Evolutionary conservation across 2,888 invertebrate genomes (phyloP).

Genomic region (Pteria penguin): DNA sequence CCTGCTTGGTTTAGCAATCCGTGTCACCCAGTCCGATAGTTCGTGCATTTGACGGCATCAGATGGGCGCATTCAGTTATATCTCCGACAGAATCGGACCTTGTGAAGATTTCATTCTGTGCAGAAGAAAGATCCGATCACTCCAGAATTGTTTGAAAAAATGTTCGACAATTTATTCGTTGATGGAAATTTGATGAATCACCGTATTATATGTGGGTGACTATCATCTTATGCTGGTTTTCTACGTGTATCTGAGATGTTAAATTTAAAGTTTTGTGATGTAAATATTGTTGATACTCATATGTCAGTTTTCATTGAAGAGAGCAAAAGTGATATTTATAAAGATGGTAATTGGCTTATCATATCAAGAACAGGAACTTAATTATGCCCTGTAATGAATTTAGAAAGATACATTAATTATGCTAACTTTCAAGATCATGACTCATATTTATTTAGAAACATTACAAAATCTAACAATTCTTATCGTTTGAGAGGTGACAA

Average conservation of each 20-base stretch:
- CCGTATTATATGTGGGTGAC: slow-evolving; percentile 18
- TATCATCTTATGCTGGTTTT: slow-evolving; percentile 23
- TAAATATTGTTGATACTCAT: background rate
- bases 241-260: slow-evolving; percentile 15
- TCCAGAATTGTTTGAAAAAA: slow-evolving; percentile 8
- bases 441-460: slow-evolving; percentile 15
- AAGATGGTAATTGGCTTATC: slow-evolving; percentile 15
- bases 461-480: slow-evolving; percentile 6
- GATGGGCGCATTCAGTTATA: background rate
- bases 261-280: slow-evolving; percentile 13
- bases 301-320: slow-evolving; percentile 13
- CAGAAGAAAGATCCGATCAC: slow-evolving; percentile 26
- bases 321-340: slow-evolving; percentile 30
- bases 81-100: too few relatives aligned
- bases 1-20: background rate
- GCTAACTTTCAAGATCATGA: background rate
- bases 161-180: slow-evolving; percentile 8
- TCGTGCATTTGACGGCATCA: slow-evolving; percentile 5
- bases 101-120: too few relatives aligned
- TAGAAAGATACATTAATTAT: slow-evolving; percentile 1
- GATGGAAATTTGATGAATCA: background rate
- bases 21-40: background rate
- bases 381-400: slow-evolving; percentile 30
- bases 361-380: slow-evolving; percentile 1
- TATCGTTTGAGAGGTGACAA: slow-evolving; percentile 6